Evolutionary conservation across 2,113 vertebrate species (phyloP).

Genomic region (Paracanthobrama guichenoti): DNA sequence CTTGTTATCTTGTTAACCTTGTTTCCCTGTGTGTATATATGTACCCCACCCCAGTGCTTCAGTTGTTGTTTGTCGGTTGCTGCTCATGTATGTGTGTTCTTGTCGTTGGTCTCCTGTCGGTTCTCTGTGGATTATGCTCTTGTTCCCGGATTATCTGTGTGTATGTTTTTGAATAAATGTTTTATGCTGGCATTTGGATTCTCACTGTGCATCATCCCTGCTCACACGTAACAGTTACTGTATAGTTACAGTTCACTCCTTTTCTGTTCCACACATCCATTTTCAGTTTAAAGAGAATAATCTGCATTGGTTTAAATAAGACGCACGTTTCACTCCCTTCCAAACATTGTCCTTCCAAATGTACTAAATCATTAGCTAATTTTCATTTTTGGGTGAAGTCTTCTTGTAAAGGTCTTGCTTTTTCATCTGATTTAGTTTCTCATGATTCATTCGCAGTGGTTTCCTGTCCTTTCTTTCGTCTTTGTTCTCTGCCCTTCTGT

Average conservation of each 20-base stretch:
- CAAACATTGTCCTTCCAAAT: not conserved
- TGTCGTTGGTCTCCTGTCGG: too few relatives aligned
- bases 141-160: too few relatives aligned
- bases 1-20: too few relatives aligned
- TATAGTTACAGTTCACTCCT: not conserved
- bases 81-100: too few relatives aligned
- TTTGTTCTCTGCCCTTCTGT: not conserved
- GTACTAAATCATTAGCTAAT: not conserved
- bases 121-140: too few relatives aligned
- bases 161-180: too few relatives aligned
- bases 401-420: constrained; percentile 39
- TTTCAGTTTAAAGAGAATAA: not conserved
- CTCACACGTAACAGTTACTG: too few relatives aligned
- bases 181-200: too few relatives aligned
- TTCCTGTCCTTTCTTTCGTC: not conserved
- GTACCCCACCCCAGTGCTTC: too few relatives aligned
- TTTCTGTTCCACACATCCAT: not conserved
- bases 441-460: not conserved
- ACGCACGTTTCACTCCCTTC: not conserved
- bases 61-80: too few relatives aligned
- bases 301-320: not conserved
- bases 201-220: too few relatives aligned
- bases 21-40: too few relatives aligned
- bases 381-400: not conserved
- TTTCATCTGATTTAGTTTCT: constrained; percentile 8